Conservation (phyloP, 2,888 invertebrate genomes). For the Xestia ashworthii region DNA sequence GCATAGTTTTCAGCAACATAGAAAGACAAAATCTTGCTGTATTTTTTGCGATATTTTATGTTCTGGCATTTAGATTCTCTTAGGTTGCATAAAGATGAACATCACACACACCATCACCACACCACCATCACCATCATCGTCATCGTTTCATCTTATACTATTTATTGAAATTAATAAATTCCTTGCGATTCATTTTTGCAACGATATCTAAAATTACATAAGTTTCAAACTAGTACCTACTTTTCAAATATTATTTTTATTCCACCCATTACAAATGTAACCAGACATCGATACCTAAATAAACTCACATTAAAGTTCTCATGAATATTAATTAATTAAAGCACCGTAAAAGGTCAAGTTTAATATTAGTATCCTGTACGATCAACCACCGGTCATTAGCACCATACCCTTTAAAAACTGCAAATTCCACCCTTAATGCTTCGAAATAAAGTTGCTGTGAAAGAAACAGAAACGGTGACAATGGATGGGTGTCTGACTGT, state of each 20-base stretch:
- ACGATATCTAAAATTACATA: not conserved
- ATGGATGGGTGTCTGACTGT: conserved; percentile 15
- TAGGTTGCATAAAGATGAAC: not conserved
- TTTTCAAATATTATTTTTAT: not conserved
- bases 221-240: not conserved
- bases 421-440: conserved; percentile 1
- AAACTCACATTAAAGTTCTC: conserved; percentile 22
- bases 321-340: conserved; percentile 39
- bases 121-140: no score
- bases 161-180: not conserved
- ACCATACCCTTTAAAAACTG: not conserved
- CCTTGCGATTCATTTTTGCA: not conserved
- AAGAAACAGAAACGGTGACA: not conserved
- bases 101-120: no score
- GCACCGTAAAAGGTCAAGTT: conserved; percentile 65
- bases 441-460: not conserved
- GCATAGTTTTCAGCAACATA: no score
- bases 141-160: not conserved
- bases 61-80: not conserved
- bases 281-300: not conserved
- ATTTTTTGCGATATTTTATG: not conserved
- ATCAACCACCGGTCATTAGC: not conserved
- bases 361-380: conserved; percentile 59
- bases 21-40: no score
- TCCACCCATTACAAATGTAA: not conserved